Conservation (phyloP, 2,888 invertebrate genomes). For the Orthosia gothica region DNA sequence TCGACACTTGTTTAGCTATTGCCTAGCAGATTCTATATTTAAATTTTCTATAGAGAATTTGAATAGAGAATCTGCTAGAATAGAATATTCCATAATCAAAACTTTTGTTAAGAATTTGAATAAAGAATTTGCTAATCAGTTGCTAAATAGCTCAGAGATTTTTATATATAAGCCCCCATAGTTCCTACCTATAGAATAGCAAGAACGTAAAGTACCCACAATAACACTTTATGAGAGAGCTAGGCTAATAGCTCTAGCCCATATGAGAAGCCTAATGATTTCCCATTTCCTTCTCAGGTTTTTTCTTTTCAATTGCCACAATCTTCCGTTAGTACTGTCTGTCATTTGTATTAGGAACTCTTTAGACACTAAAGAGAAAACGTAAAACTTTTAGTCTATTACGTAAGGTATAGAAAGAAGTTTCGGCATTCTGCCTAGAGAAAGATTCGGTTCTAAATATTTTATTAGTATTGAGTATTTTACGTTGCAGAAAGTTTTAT, state of each 20-base stretch:
- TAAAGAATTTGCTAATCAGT: no score
- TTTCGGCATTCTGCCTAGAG: constrained; percentile 14
- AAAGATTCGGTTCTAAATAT: not conserved
- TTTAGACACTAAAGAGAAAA: constrained; percentile 36
- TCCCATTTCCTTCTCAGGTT: constrained; percentile 47
- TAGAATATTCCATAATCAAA: no score
- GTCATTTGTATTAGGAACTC: constrained; percentile 13
- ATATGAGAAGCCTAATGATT: constrained; percentile 49
- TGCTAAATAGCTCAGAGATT: no score
- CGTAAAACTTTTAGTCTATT: constrained; percentile 15
- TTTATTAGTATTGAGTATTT: constrained; percentile 16
- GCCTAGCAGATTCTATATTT: no score
- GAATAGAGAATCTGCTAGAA: no score
- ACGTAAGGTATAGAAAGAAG: constrained; percentile 33
- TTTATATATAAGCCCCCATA: no score
- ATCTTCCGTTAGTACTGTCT: constrained; percentile 30
- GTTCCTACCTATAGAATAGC: not conserved
- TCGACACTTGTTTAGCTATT: no score
- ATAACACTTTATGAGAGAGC: constrained; percentile 40
- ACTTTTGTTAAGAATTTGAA: no score
- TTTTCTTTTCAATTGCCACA: constrained; percentile 25
- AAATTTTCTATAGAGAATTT: no score
- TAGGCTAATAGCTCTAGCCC: constrained; percentile 41
- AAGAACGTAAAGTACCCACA: constrained; percentile 33
- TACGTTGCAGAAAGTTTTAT: constrained; percentile 24